Evolutionary conservation across 2,888 invertebrate species (phyloP).

Genomic region (Stenotaenia linearis): DNA sequence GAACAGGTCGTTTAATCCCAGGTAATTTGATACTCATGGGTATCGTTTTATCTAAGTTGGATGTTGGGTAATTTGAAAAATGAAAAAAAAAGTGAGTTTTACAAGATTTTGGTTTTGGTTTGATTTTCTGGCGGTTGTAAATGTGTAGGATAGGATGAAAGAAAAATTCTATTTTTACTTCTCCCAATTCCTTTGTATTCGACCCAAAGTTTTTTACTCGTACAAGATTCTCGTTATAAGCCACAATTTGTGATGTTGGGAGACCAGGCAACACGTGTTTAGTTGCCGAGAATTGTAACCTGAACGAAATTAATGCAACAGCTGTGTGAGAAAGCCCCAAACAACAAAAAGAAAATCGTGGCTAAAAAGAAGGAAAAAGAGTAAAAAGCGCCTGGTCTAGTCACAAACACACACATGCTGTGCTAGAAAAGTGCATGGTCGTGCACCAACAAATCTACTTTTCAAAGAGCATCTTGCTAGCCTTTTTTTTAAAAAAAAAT

Average conservation of each 20-base stretch:
- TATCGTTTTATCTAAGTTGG: too few relatives aligned
- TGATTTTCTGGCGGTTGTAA: too few relatives aligned
- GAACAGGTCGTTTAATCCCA: too few relatives aligned
- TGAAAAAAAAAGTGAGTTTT: too few relatives aligned
- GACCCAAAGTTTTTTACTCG: neutral
- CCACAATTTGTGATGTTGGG: neutral
- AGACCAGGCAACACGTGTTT: neutral
- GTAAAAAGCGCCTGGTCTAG: neutral
- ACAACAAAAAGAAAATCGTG: neutral
- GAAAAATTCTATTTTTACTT: neutral
- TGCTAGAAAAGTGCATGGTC: neutral
- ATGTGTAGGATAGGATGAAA: neutral
- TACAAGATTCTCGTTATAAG: neutral
- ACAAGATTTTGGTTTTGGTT: neutral
- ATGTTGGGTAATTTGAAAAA: too few relatives aligned
- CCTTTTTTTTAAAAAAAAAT: neutral
- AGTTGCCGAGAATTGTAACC: neutral
- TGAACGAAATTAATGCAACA: neutral
- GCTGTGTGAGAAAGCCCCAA: neutral
- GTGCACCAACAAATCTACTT: neutral
- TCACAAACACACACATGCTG: neutral
- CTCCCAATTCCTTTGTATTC: neutral
- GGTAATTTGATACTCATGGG: too few relatives aligned
- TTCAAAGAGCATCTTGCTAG: neutral
- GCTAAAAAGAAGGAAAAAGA: neutral